These are phyloP conservation scores for Lasioglossum zephyrum DNA, from an alignment of 2,888 invertebrate genomes.

Conservation along the genomic window DNA sequence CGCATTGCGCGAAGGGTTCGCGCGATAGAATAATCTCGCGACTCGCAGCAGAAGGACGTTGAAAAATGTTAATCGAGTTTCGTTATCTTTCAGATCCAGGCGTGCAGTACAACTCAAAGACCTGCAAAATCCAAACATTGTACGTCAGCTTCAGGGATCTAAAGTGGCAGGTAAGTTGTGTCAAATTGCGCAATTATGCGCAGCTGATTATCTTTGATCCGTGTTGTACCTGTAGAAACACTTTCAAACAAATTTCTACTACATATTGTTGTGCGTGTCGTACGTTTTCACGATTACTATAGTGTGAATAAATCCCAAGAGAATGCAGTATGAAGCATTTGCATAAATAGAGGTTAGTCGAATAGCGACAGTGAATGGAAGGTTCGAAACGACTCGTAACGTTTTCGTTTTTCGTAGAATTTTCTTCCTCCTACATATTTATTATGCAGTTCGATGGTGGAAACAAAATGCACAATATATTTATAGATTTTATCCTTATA, in stretches of 20 bases:
- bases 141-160: constrained; percentile 97
- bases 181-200: constrained; percentile 18
- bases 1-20: not conserved
- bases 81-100: constrained; percentile 73
- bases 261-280: not conserved
- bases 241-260: not conserved
- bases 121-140: constrained; percentile 95
- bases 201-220: not conserved
- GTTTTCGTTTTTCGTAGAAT: not conserved
- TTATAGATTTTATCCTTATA: not conserved
- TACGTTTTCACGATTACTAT: not conserved
- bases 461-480: not conserved
- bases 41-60: not conserved
- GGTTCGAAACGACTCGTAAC: not conserved
- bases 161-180: constrained; percentile 90
- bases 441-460: not conserved
- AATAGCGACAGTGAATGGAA: constrained; percentile 5
- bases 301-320: constrained; percentile 4
- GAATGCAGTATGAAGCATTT: not conserved
- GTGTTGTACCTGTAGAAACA: not conserved
- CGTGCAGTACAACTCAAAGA: constrained; percentile 86
- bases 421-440: not conserved
- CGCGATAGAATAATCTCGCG: not conserved
- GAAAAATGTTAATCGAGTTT: not conserved
- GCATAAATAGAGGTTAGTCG: constrained; percentile 7